A percentile compares a stretch with the other conserved stretches of the same genome.
Conservation (phyloP, 2,888 invertebrate genomes). For the Drosophila sordidapex region DNA sequence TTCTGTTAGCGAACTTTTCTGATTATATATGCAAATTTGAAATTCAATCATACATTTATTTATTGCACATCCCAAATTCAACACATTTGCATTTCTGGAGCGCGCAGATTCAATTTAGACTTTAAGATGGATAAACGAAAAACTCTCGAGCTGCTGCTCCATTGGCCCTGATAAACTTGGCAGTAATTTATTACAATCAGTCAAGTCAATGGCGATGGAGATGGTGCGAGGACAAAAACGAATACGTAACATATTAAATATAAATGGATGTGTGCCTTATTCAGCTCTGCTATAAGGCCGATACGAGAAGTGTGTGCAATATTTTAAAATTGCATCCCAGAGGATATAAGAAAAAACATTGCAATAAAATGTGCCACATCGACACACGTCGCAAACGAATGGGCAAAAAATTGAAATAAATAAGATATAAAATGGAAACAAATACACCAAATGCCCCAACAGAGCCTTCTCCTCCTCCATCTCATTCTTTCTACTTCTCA, state of each 20-base stretch:
- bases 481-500: not conserved
- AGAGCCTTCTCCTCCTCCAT: not conserved
- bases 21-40: not conserved
- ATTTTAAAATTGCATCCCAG: conserved; percentile 76
- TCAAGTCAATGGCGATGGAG: conserved; percentile 60
- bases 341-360: conserved; percentile 56
- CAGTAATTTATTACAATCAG: conserved; percentile 77
- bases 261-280: conserved; percentile 46
- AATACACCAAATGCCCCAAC: conserved; percentile 46
- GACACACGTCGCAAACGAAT: conserved; percentile 65
- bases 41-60: not conserved
- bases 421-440: conserved; percentile 73
- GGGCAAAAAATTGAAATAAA: conserved; percentile 77
- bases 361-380: conserved; percentile 71
- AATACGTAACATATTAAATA: conserved; percentile 52
- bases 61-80: not conserved
- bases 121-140: conserved; percentile 30
- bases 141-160: conserved; percentile 22
- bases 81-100: conserved; percentile 17
- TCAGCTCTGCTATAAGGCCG: conserved; percentile 21
- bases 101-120: conserved; percentile 35
- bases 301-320: conserved; percentile 56
- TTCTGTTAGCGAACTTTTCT: not conserved
- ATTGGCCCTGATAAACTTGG: conserved; percentile 54
- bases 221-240: conserved; percentile 36